phyloP scores from a whole-genome alignment of 2,797 vertebrate genomes.

The Poeciliopsis presidionis region DNA sequence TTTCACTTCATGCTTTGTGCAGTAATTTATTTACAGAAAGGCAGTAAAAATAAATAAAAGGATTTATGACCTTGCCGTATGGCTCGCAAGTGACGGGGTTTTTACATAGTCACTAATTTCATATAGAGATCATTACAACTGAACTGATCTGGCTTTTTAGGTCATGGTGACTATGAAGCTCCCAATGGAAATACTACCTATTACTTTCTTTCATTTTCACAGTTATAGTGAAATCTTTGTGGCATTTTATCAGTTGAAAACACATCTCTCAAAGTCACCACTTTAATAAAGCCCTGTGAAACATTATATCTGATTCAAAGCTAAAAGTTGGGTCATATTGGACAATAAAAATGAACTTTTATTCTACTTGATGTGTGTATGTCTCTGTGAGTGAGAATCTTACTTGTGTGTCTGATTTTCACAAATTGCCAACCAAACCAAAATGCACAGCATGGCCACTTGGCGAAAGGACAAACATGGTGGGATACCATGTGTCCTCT shows the following conservation, averaged over 20 bases:
- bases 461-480: constrained; percentile 63
- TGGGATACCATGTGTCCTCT: constrained; percentile 71
- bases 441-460: constrained; percentile 72
- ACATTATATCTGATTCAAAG: constrained; percentile 6
- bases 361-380: background rate
- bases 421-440: constrained; percentile 54
- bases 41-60: background rate
- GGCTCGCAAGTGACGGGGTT: background rate
- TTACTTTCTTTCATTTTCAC: constrained; percentile 17
- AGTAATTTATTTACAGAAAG: background rate
- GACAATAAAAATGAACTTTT: constrained; percentile 27
- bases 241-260: constrained; percentile 18
- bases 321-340: constrained; percentile 8
- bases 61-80: background rate
- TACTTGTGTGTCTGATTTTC: constrained; percentile 32
- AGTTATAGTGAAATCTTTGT: background rate
- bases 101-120: background rate
- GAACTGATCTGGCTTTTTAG: background rate
- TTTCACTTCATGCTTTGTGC: background rate
- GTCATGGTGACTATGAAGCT: background rate
- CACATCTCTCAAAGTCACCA: constrained; percentile 15
- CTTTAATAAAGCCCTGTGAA: constrained; percentile 22
- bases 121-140: background rate
- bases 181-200: background rate
- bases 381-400: background rate